Conservation (phyloP, 2,797 vertebrate genomes). For the Graptemys geographica region DNA sequence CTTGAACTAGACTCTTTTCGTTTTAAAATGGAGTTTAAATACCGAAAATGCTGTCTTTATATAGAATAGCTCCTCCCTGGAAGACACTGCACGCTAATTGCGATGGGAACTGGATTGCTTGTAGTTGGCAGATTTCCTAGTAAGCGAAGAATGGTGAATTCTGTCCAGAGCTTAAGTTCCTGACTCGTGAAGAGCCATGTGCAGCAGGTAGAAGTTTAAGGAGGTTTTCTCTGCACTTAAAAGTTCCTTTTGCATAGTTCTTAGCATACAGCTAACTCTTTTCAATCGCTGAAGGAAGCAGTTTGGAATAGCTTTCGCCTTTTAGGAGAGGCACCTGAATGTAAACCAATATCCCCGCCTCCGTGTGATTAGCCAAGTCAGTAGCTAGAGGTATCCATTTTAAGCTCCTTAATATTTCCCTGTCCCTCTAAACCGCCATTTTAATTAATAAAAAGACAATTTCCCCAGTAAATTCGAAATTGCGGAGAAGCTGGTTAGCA, state of each 20-base stretch:
- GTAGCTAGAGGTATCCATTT: slow-evolving; percentile 57
- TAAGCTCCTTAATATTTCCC: slow-evolving; percentile 42
- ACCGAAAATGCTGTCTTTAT: background rate
- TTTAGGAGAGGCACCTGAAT: background rate
- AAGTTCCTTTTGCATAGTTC: background rate
- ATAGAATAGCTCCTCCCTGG: background rate
- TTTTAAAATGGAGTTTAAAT: background rate
- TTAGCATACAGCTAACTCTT: background rate
- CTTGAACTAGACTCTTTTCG: background rate
- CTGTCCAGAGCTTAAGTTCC: background rate
- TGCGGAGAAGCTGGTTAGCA: slow-evolving; percentile 31
- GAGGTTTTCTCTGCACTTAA: background rate
- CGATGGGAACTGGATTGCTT: background rate
- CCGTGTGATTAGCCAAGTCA: background rate
- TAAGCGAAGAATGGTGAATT: fast-evolving
- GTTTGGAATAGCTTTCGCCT: background rate
- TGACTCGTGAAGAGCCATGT: background rate
- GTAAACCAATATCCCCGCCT: background rate
- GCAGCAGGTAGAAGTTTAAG: background rate
- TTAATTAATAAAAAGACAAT: slow-evolving; percentile 67
- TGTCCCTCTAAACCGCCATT: slow-evolving; percentile 37
- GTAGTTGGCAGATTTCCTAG: background rate
- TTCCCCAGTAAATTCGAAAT: slow-evolving; percentile 25
- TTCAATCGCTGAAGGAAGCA: background rate
- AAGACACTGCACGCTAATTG: background rate